Base-by-base conservation (phyloP, 2,888 invertebrate species). In the Netelia fuscicornis region DNA sequence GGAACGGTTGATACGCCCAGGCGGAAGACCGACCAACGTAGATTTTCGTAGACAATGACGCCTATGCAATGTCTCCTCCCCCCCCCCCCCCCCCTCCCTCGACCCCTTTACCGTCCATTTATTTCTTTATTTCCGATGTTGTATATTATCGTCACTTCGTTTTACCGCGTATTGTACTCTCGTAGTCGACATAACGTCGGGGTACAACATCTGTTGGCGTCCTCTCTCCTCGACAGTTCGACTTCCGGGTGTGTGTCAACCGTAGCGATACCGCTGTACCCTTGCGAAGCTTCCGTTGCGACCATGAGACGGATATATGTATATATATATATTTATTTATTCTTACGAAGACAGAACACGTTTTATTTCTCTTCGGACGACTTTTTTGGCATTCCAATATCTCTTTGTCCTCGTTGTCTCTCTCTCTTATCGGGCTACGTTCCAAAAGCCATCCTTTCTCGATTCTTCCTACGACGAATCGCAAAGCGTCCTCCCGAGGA, bases 1-100 rank as follows among this genome's bases (percentile, higher is more conserved):
- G 52, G 25, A 56, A 75, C 52, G 54, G 75, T 82, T 85, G 88
- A 89, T 89, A 90, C 91, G 90, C 91, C 91, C 90, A 91, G 89
- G 91, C 91, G 91, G 91, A 91, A 91, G 86, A 86, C 86, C 30
- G 86, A 42, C 87, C 85, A 87, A 87, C 85, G 85, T 86, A 89
- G 88, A 91, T 91, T 80, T 80, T 90, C 90, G 89, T 90, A 91
- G 90, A 90, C 90, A 91, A 90, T 91, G 90, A 91, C 86, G 88
- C 86, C 84, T 84, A 83, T 86, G 86, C 86, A 80, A 23, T 65
- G 60, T 62, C 42, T 54, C 72, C 58, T 83, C 71, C 30, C 81
- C 70, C 79, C 70, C 58, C 75, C 20, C 23, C n/a, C 30, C 52
- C 72, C 48, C 30, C 74, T 42, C 75, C 48, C 67, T 67, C 42